Evolutionary conservation across 2,888 invertebrate genomes (phyloP).

Genomic region (Lithophane leautieri): DNA sequence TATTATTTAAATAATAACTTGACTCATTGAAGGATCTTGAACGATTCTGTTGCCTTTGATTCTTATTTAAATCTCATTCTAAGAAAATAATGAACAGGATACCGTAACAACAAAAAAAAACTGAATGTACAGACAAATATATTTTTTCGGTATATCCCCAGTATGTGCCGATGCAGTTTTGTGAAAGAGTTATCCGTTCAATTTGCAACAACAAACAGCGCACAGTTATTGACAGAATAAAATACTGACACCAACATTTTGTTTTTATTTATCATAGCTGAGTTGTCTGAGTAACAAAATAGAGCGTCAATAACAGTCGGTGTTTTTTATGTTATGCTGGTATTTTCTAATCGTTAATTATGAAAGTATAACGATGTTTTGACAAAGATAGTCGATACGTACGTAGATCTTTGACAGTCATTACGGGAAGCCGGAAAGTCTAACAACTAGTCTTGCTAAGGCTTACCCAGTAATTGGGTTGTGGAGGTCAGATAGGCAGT

Average conservation of each 20-base stretch:
- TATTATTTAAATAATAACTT: neutral
- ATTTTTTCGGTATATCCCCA: neutral
- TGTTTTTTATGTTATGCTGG: slow-evolving; percentile 8
- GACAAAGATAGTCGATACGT: too few relatives aligned
- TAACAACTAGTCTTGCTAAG: too few relatives aligned
- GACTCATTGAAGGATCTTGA: neutral
- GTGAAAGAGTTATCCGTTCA: slow-evolving; percentile 63
- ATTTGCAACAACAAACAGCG: slow-evolving; percentile 59
- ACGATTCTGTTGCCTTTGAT: neutral
- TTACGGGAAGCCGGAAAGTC: too few relatives aligned
- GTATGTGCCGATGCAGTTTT: slow-evolving; percentile 28
- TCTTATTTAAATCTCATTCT: neutral
- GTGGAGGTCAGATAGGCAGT: too few relatives aligned
- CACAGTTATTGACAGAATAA: slow-evolving; percentile 51
- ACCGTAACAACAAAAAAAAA: neutral
- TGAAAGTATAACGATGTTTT: neutral
- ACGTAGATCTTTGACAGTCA: too few relatives aligned
- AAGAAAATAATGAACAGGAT: neutral
- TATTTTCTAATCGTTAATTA: slow-evolving; percentile 5
- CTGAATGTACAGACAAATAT: neutral
- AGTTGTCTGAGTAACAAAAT: slow-evolving; percentile 43
- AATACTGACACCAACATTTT: slow-evolving; percentile 51
- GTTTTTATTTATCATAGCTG: slow-evolving; percentile 49
- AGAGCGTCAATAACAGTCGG: slow-evolving; percentile 29
- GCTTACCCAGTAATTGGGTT: too few relatives aligned